Evolutionary conservation across 1,140 invertebrate species (phyloP).

Genomic region (Hormaphis cornu): DNA sequence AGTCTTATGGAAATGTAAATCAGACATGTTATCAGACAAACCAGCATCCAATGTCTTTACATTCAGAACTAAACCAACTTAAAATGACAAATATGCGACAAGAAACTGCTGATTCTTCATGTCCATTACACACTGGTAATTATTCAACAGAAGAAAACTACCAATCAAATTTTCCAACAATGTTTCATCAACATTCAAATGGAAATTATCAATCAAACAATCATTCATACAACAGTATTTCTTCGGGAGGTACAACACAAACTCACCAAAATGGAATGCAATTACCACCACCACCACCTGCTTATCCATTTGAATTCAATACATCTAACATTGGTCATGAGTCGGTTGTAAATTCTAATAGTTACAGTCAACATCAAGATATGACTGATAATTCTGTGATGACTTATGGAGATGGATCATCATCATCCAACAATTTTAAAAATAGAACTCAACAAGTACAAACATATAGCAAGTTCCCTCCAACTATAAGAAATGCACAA

Average conservation of each 20-base stretch:
- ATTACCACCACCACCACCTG: not conserved
- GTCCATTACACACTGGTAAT: not conserved
- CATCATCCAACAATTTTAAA: constrained; percentile 11
- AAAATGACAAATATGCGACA: constrained; percentile 24
- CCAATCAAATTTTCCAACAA: constrained; percentile 20
- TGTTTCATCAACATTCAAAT: constrained; percentile 12
- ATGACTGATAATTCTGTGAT: constrained; percentile 4
- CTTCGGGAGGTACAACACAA: not conserved
- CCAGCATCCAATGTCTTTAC: constrained; percentile 9
- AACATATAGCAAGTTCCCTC: constrained; percentile 23
- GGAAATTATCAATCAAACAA: not conserved
- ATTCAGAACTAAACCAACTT: constrained; percentile 27
- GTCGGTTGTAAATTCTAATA: constrained; percentile 4
- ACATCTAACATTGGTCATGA: not conserved
- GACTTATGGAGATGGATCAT: constrained; percentile 8
- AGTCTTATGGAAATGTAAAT: constrained; percentile 14
- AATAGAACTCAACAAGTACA: constrained; percentile 18
- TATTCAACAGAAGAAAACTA: constrained; percentile 20
- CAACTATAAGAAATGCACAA: not conserved
- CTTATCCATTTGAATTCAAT: constrained; percentile 14
- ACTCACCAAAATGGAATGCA: constrained; percentile 19
- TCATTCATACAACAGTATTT: constrained; percentile 11
- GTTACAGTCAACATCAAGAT: constrained; percentile 6
- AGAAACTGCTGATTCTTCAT: not conserved
- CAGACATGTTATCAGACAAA: constrained; percentile 23